These are phyloP conservation scores for Hyles lineata DNA, from an alignment of 2,888 invertebrate genomes.

Conservation along the genomic window DNA sequence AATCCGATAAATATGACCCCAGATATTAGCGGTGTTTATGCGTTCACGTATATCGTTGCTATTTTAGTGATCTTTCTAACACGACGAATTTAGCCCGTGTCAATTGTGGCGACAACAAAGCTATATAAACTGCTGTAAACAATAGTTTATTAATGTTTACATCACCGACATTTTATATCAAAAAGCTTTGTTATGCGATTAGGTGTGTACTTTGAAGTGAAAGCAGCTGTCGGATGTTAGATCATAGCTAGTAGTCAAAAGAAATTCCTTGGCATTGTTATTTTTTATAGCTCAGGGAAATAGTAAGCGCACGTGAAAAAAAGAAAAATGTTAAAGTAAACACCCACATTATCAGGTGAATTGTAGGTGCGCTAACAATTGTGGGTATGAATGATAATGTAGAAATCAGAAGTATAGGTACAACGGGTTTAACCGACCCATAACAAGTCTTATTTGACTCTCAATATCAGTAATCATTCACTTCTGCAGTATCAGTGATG, in stretches of 20 bases:
- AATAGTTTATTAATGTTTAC: slow-evolving; percentile 24
- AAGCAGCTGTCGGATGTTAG: slow-evolving; percentile 14
- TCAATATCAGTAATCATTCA: too few species aligned
- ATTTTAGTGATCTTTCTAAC: slow-evolving; percentile 21
- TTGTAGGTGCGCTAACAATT: too few species aligned
- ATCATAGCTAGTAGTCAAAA: slow-evolving; percentile 5
- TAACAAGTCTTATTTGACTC: too few species aligned
- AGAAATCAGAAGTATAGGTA: too few species aligned
- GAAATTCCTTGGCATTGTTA: slow-evolving; percentile 9
- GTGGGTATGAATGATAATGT: too few species aligned
- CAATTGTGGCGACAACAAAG: slow-evolving; percentile 27
- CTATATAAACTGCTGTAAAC: slow-evolving; percentile 22
- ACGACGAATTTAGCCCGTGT: not conserved
- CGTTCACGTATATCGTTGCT: not conserved
- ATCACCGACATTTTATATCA: slow-evolving; percentile 1
- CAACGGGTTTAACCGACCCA: too few species aligned
- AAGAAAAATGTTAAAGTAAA: too few species aligned
- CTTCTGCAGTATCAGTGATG: too few species aligned
- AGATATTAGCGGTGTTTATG: not conserved
- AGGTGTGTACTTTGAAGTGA: slow-evolving; percentile 18
- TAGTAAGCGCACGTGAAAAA: not conserved
- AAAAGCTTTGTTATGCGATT: not conserved
- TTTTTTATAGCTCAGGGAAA: not conserved
- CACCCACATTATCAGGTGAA: too few species aligned
- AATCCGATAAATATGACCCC: too few species aligned